Conservation (phyloP, 2,797 vertebrate species). For the Lacerta agilis region DNA sequence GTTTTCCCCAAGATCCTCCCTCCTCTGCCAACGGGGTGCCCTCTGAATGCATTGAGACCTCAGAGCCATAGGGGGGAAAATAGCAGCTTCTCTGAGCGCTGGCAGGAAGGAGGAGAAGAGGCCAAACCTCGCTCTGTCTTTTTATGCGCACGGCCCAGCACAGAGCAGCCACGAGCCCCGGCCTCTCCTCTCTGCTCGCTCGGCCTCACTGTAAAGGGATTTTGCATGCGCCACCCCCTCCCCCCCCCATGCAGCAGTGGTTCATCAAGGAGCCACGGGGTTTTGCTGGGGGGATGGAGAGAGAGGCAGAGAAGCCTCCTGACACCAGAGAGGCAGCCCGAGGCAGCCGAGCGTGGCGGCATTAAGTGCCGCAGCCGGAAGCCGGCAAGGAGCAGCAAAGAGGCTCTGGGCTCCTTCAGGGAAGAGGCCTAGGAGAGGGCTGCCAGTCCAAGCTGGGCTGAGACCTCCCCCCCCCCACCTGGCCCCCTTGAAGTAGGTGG, state of each 20-base stretch:
- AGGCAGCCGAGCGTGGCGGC: not conserved
- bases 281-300: not conserved
- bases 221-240: not conserved
- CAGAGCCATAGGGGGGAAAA: too few relatives aligned
- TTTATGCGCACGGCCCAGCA: too few relatives aligned
- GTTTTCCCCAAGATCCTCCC: too few relatives aligned
- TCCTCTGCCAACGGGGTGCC: too few relatives aligned
- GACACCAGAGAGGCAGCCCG: not conserved
- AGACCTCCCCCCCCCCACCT: not conserved
- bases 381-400: not conserved
- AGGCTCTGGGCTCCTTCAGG: not conserved
- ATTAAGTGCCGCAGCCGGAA: not conserved
- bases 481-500: too few relatives aligned
- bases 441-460: not conserved
- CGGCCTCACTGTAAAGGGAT: not conserved
- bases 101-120: too few relatives aligned
- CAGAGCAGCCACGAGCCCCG: conserved; percentile 74
- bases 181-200: conserved; percentile 48
- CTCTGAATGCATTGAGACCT: too few relatives aligned
- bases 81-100: too few relatives aligned
- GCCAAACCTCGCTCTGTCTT: too few relatives aligned
- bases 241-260: conserved; percentile 3
- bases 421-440: not conserved
- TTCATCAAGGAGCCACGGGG: not conserved
- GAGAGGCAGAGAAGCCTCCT: not conserved